Evolutionary conservation across 1,140 invertebrate species (phyloP).

Genomic region (Muscidifurax raptorellus): DNA sequence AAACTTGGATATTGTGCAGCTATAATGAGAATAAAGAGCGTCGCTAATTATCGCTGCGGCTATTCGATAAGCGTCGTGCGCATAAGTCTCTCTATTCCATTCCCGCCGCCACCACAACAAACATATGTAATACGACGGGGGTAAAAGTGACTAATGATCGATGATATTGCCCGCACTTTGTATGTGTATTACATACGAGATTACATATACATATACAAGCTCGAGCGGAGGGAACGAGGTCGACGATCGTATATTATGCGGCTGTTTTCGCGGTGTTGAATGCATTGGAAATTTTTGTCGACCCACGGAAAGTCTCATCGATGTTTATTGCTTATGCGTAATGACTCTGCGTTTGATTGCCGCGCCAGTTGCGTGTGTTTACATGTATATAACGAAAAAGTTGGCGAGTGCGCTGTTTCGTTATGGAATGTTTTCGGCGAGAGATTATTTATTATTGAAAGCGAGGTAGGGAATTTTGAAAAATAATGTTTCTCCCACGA

Average conservation of each 20-base stretch:
- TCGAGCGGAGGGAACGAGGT: conserved; percentile 38
- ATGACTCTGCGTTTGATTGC: too few species aligned
- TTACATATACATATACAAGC: too few species aligned
- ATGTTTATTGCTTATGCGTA: too few species aligned
- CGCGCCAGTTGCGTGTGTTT: too few species aligned
- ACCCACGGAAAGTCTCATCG: too few species aligned
- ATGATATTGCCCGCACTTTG: not conserved
- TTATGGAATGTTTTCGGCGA: too few species aligned
- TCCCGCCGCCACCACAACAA: not conserved
- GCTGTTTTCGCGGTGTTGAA: conserved; percentile 11
- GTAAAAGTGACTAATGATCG: conserved; percentile 55
- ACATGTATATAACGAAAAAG: too few species aligned
- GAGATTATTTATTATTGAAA: too few species aligned
- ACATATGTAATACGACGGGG: conserved; percentile 39
- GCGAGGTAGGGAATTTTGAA: too few species aligned
- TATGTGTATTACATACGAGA: too few species aligned
- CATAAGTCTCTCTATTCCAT: conserved; percentile 1
- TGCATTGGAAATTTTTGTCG: not conserved
- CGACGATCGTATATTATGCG: not conserved
- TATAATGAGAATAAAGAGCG: not conserved
- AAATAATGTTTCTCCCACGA: too few species aligned
- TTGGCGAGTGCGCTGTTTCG: too few species aligned
- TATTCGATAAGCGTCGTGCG: not conserved
- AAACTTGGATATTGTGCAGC: not conserved
- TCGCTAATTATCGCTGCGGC: conserved; percentile 29